Conservation (phyloP, 2,888 invertebrate species). For the Drosophila kambysellisi region DNA sequence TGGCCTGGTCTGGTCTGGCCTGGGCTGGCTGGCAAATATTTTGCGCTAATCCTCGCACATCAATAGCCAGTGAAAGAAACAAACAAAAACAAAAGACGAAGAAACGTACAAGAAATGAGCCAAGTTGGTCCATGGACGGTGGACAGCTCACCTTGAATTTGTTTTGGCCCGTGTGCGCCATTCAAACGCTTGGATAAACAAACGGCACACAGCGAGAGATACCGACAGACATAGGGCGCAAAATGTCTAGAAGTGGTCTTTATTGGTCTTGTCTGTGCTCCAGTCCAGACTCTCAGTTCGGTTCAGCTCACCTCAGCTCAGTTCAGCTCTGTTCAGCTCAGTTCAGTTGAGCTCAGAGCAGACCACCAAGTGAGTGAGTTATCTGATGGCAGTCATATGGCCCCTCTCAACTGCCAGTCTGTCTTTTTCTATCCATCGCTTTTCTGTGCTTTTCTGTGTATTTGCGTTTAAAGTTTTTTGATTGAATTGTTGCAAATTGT, state of each 20-base stretch:
- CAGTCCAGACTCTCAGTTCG: conserved; percentile 11
- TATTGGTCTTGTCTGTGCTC: conserved; percentile 57
- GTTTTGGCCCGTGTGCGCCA: conserved; percentile 58
- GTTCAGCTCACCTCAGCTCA: not conserved
- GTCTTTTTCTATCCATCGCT: conserved; percentile 41
- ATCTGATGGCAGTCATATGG: conserved; percentile 76
- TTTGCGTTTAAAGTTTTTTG: conserved; percentile 82
- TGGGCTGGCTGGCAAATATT: conserved; percentile 69
- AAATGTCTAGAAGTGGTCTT: conserved; percentile 63
- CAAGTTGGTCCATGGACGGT: conserved; percentile 32
- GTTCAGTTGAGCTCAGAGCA: not conserved
- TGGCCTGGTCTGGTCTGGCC: conserved; percentile 3
- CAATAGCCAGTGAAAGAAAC: conserved; percentile 33
- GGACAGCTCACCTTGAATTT: conserved; percentile 75
- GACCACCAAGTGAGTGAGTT: conserved; percentile 81
- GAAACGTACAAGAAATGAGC: conserved; percentile 23
- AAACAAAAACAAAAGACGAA: conserved; percentile 14
- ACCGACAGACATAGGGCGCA: conserved; percentile 59
- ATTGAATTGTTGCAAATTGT: conserved; percentile 84
- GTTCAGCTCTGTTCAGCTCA: not conserved
- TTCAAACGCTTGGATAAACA: conserved; percentile 77
- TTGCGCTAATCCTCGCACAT: conserved; percentile 72
- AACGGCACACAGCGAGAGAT: conserved; percentile 52
- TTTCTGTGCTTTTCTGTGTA: conserved; percentile 41
- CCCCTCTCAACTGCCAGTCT: conserved; percentile 36